Evolutionary conservation across 2,888 invertebrate species (phyloP), one percentile per base, ranked within the genome.

Genomic region (Campoplex capitator): DNA sequence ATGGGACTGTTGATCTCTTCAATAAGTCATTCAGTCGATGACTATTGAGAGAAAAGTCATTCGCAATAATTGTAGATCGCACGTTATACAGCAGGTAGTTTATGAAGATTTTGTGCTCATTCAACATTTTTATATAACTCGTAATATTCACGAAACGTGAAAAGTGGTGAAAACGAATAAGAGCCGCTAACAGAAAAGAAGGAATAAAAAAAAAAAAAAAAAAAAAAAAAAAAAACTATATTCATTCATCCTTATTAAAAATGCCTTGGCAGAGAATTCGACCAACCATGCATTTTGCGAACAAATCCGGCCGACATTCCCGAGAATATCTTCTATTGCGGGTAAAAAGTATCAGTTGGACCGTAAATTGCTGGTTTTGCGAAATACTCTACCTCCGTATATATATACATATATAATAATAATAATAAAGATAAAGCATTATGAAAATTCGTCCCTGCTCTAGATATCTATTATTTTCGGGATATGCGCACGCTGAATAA

Each of bases 351-450:
- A 70, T 70, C 42, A 74, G 81, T 81, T 81, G 51, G 32, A 73
- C 54, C 67, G 74, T 74, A 54, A 67, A 81, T 81, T 74, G 65
- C 74, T 67, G 74, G 65, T 74, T 67, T 81, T 81, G 81, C 67
- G 38, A 54, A 74, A 81, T 73, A 62, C 16, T 32, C 32, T 28
- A 16, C 42, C 70, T 18, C 16, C 23, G 23, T 16, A 45, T 45
- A 45, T 45, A 45, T 13, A 45, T 45, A 11, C 11, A 45, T 45
- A 23, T 42, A 11, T 38, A 38, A 4, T 3, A 18, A 18, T 32
- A 62, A 42, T 42, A 8, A 58, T 42, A 18, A 54, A 68, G 56
- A 79, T 54, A 32, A 38, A 56, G 45, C 38, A 65, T 51, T 67
- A 74, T 54, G 83, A 76, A 83, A 83, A 83, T 83, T 76, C 38